These are phyloP conservation scores for Anoura caudifer DNA, from an alignment of 2,113 vertebrate genomes.

Conservation along the genomic window DNA sequence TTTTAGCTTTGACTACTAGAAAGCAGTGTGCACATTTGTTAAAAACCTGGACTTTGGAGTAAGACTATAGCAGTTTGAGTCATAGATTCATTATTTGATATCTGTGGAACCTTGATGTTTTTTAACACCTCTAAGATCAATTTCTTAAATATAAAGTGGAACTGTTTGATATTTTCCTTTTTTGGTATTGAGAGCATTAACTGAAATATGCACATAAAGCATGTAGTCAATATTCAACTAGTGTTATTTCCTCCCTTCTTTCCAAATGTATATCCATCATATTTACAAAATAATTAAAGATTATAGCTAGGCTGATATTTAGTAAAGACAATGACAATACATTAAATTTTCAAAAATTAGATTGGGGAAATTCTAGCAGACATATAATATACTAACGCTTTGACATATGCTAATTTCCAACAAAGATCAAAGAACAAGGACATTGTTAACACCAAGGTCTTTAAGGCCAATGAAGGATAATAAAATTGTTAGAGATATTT, in stretches of 20 bases:
- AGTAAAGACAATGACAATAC: neutral
- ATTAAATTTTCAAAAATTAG: neutral
- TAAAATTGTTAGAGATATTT: neutral
- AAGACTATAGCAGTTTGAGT: neutral
- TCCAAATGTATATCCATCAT: neutral
- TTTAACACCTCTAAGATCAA: neutral
- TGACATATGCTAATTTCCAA: conserved; percentile 18
- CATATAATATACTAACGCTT: neutral
- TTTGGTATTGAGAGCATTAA: neutral
- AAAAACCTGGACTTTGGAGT: conserved; percentile 8
- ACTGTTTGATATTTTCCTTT: neutral
- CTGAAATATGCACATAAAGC: neutral
- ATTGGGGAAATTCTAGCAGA: neutral
- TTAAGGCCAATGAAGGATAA: neutral
- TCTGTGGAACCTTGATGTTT: neutral
- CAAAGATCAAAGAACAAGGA: conserved; percentile 4
- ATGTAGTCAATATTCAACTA: neutral
- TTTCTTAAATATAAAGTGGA: conserved; percentile 1
- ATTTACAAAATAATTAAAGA: neutral
- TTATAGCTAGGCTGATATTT: neutral
- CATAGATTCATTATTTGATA: neutral
- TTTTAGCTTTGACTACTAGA: neutral
- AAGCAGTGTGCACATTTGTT: neutral
- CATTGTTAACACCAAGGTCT: neutral
- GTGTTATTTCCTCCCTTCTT: neutral